Percentiles rank a stretch among this genome's conserved stretches.
Evolutionary conservation across 2,888 invertebrate genomes (phyloP).

Genomic region (Drosophila pseudotakahashii): DNA sequence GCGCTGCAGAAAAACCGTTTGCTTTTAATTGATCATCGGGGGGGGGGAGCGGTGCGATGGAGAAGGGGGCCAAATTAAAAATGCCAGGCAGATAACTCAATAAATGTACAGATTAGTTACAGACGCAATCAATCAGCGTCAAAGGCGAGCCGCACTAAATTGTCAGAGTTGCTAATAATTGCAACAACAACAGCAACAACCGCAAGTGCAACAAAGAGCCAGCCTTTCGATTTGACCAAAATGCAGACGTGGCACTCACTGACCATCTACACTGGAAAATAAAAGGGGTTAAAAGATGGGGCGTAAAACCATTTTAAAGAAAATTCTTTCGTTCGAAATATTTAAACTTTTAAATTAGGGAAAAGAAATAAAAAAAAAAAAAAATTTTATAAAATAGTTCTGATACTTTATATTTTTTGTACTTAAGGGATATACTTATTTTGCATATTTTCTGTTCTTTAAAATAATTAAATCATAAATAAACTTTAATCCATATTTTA

Average conservation of each 20-base stretch:
- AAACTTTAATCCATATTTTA: too few relatives aligned
- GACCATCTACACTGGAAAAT: conserved; percentile 11
- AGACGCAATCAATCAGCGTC: conserved; percentile 76
- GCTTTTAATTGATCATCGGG: conserved; percentile 70
- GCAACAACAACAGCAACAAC: conserved; percentile 33
- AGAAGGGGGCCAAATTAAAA: conserved; percentile 53
- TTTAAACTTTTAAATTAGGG: too few relatives aligned
- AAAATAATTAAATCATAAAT: too few relatives aligned
- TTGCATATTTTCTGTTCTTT: too few relatives aligned
- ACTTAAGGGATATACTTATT: too few relatives aligned
- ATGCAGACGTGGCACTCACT: conserved; percentile 31
- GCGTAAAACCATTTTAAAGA: too few relatives aligned
- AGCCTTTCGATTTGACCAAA: conserved; percentile 63
- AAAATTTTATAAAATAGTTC: too few relatives aligned
- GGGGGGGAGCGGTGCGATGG: neutral
- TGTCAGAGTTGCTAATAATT: conserved; percentile 63
- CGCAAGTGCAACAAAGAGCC: conserved; percentile 18
- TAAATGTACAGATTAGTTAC: conserved; percentile 79
- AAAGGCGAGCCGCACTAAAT: conserved; percentile 68
- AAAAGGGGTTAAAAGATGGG: neutral
- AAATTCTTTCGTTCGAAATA: too few relatives aligned
- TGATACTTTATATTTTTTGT: too few relatives aligned
- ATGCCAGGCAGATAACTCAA: conserved; percentile 78
- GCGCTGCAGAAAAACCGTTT: conserved; percentile 77
- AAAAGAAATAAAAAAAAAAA: too few relatives aligned